Evolutionary conservation across 2,888 invertebrate species (phyloP).

Genomic region (Drepanosiphum platanoidis): DNA sequence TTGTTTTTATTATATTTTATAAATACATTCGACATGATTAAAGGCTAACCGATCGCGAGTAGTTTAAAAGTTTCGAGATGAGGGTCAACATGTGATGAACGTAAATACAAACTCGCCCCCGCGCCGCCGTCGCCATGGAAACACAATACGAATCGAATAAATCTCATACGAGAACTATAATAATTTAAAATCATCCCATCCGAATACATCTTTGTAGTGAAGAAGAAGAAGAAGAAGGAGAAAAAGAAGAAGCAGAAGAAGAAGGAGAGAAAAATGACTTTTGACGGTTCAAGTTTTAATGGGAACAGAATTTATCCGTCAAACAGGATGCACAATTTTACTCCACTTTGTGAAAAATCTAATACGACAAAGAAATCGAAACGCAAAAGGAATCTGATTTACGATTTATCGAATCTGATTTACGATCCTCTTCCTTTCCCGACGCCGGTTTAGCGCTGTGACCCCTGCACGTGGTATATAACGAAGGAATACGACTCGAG

Average conservation of each 20-base stretch:
- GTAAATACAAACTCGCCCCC: neutral
- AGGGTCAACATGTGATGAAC: neutral
- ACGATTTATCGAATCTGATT: conserved; percentile 30
- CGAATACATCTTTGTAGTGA: neutral
- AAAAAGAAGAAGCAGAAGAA: too few relatives aligned
- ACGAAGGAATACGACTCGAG: neutral
- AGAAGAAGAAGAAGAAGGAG: too few relatives aligned
- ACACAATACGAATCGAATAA: conserved; percentile 20
- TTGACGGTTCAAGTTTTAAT: neutral
- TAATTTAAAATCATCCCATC: neutral
- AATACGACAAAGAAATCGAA: conserved; percentile 26
- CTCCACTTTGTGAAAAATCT: neutral
- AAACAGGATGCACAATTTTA: neutral
- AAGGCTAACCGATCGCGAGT: neutral
- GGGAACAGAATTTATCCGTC: conserved; percentile 10
- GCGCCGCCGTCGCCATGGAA: neutral
- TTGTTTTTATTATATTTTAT: neutral
- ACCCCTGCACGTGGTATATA: neutral
- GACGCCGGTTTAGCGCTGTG: neutral
- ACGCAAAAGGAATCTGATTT: conserved; percentile 17
- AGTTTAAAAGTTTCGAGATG: neutral
- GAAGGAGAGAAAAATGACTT: neutral
- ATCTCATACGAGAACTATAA: neutral
- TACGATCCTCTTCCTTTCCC: conserved; percentile 17
- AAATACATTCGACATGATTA: neutral